A percentile compares a stretch with the other conserved stretches of the same genome.
Conservation (phyloP, 2,888 invertebrate species). For the Coenonympha arcania region DNA sequence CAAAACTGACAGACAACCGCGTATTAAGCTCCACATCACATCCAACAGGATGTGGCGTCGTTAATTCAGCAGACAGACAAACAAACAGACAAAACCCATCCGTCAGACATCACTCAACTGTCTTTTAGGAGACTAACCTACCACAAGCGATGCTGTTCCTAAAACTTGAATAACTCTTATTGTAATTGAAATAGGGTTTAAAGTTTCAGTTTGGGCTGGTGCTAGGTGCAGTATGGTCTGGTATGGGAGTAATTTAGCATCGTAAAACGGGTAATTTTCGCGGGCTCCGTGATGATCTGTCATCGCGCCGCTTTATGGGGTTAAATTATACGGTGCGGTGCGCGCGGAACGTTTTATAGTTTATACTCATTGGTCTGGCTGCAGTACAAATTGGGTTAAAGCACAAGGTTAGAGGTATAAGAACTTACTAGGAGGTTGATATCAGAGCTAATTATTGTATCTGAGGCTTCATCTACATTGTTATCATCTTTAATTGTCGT, state of each 20-base stretch:
- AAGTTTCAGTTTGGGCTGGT: not conserved
- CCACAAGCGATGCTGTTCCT: not conserved
- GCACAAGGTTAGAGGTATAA: not conserved
- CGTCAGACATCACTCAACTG: constrained; percentile 22
- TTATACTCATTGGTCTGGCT: not conserved
- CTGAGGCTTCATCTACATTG: not conserved
- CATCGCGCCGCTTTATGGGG: constrained; percentile 51
- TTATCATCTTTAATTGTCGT: not conserved
- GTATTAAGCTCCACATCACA: too few species aligned
- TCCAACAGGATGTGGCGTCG: constrained; percentile 7
- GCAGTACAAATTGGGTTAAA: not conserved
- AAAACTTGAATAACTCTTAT: not conserved
- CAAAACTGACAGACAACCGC: not conserved
- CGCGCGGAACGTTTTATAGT: constrained; percentile 1
- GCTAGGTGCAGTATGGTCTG: not conserved
- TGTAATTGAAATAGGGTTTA: not conserved
- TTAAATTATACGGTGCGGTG: constrained; percentile 39
- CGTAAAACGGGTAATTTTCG: constrained; percentile 39
- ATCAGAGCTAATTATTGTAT: not conserved
- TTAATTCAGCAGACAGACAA: constrained; percentile 8
- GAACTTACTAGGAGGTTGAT: not conserved
- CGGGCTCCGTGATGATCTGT: constrained; percentile 47
- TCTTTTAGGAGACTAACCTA: constrained; percentile 15
- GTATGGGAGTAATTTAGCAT: constrained; percentile 40
- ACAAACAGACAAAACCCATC: constrained; percentile 21